Conservation (phyloP, 2,797 vertebrate genomes). For the Zalophus californianus region DNA sequence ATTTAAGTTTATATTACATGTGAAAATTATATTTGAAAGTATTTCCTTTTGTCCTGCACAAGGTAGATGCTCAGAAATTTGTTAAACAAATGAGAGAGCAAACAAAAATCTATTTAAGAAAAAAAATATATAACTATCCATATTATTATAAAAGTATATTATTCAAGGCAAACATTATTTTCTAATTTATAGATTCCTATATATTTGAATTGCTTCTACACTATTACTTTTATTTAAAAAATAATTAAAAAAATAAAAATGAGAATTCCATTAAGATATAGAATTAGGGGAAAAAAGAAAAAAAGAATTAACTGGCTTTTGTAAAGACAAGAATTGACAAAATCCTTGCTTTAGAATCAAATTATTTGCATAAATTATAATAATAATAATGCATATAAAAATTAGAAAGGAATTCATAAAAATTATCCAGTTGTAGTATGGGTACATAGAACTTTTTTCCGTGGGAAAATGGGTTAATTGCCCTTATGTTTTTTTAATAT, state of each 20-base stretch:
- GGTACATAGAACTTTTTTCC: not conserved
- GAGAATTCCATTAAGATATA: not conserved
- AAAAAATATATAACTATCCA: not conserved
- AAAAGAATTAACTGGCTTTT: not conserved
- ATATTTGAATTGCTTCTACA: not conserved
- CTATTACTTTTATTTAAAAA: not conserved
- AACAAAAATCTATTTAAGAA: constrained; percentile 41
- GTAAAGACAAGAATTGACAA: not conserved
- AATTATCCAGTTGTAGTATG: not conserved
- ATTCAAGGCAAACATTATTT: constrained; percentile 26
- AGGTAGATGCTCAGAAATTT: not conserved
- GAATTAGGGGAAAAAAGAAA: not conserved
- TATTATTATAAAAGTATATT: constrained; percentile 32
- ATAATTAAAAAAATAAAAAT: not conserved
- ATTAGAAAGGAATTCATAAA: not conserved
- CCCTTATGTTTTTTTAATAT: not conserved
- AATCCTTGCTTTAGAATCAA: not conserved
- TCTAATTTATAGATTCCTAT: not conserved
- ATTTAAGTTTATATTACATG: not conserved
- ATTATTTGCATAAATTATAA: not conserved
- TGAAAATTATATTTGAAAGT: not conserved
- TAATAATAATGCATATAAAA: not conserved
- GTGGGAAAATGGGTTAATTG: not conserved
- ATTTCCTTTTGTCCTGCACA: not conserved
- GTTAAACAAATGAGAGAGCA: constrained; percentile 48